Conservation (phyloP, 2,888 invertebrate genomes). For the Pterobdella sp. region DNA sequence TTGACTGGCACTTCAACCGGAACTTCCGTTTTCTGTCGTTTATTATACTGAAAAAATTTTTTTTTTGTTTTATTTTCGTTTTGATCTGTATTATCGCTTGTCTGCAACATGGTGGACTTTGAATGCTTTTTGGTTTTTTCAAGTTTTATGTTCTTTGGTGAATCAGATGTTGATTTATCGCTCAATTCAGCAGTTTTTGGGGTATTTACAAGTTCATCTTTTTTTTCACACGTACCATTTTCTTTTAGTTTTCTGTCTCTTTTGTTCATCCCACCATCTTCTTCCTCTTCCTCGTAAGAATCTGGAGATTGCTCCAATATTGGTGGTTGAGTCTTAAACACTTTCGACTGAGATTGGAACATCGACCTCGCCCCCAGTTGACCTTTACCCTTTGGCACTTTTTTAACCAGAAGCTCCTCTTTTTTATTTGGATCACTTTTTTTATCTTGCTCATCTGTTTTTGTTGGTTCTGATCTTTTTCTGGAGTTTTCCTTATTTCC, state of each 20-base stretch:
- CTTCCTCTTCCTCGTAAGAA: constrained; percentile 18
- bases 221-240: background rate
- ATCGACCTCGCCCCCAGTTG: background rate
- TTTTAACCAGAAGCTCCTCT: background rate
- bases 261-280: background rate
- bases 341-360: background rate
- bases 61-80: background rate
- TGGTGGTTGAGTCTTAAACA: constrained; percentile 22
- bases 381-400: background rate
- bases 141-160: background rate
- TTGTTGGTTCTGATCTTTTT: background rate
- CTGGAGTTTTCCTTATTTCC: too few species aligned
- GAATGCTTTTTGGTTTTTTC: background rate
- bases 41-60: too few species aligned
- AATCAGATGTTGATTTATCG: background rate
- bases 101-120: too few species aligned
- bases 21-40: too few species aligned
- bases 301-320: constrained; percentile 24
- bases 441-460: too few species aligned
- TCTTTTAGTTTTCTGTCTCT: background rate
- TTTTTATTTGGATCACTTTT: too few species aligned
- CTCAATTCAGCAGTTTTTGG: background rate
- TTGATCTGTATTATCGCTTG: too few species aligned
- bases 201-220: background rate
- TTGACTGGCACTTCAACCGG: too few species aligned